phyloP scores from a whole-genome alignment of 2,797 vertebrate genomes.

The Cynodonichthys magdalenae region DNA sequence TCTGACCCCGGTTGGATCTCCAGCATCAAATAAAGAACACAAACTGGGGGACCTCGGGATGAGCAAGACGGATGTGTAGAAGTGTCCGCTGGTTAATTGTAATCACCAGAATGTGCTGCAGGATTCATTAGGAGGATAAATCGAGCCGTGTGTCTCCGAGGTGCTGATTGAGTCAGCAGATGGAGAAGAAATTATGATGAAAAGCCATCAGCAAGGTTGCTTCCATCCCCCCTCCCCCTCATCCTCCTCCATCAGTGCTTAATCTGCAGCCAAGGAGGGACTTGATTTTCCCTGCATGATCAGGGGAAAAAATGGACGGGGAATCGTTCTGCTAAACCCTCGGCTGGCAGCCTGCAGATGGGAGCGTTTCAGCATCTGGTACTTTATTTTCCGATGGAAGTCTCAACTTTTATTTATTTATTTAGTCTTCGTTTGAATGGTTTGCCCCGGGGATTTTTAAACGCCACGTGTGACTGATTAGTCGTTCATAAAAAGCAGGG shows the following conservation, averaged over 20 bases:
- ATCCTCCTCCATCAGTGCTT: constrained; percentile 64
- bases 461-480: constrained; percentile 73
- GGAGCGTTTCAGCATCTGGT: constrained; percentile 81
- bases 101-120: constrained; percentile 60
- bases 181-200: constrained; percentile 82
- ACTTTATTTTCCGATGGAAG: constrained; percentile 74
- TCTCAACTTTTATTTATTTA: constrained; percentile 27
- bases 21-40: not conserved
- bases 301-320: constrained; percentile 58
- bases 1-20: constrained; percentile 51
- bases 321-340: constrained; percentile 78
- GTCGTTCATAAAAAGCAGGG: constrained; percentile 55
- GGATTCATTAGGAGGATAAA: constrained; percentile 73
- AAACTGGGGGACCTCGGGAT: constrained; percentile 17
- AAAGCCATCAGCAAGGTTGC: constrained; percentile 77
- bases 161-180: constrained; percentile 81
- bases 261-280: constrained; percentile 80
- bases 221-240: constrained; percentile 17
- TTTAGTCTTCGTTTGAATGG: constrained; percentile 1
- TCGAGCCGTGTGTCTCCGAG: constrained; percentile 71
- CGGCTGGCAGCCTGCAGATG: constrained; percentile 68
- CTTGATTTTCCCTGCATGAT: constrained; percentile 82
- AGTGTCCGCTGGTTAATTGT: constrained; percentile 18
- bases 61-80: constrained; percentile 19
- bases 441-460: constrained; percentile 60